Evolutionary conservation across 2,113 vertebrate species (phyloP).

Genomic region (Mus spicilegus): DNA sequence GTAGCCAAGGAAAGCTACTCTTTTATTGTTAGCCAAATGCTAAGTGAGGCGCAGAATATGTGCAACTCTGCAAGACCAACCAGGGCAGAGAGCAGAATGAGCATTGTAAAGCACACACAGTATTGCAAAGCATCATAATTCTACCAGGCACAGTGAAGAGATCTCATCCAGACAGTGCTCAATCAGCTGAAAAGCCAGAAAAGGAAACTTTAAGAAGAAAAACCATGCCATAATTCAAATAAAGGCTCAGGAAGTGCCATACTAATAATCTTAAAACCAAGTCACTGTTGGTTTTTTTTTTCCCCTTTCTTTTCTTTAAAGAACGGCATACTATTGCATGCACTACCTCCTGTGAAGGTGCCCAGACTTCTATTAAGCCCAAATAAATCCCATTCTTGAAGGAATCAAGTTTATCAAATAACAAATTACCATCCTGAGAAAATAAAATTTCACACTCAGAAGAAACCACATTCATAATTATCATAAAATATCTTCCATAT

Average conservation of each 20-base stretch:
- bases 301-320: neutral
- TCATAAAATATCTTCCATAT: neutral
- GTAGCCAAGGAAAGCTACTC: neutral
- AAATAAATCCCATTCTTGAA: neutral
- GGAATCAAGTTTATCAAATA: neutral
- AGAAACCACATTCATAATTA: neutral
- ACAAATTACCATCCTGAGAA: neutral
- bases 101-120: neutral
- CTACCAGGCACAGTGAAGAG: neutral
- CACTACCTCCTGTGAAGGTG: neutral
- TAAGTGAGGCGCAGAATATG: neutral
- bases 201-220: neutral
- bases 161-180: neutral
- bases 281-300: no score
- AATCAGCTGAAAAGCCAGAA: neutral
- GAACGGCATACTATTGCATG: no score
- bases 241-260: neutral
- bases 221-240: neutral
- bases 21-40: neutral
- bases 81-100: neutral
- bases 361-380: neutral
- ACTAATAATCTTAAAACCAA: neutral
- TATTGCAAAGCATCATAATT: neutral
- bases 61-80: neutral
- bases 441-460: constrained; percentile 23